phyloP scores from a whole-genome alignment of 2,113 vertebrate species.

The Serinus canaria region DNA sequence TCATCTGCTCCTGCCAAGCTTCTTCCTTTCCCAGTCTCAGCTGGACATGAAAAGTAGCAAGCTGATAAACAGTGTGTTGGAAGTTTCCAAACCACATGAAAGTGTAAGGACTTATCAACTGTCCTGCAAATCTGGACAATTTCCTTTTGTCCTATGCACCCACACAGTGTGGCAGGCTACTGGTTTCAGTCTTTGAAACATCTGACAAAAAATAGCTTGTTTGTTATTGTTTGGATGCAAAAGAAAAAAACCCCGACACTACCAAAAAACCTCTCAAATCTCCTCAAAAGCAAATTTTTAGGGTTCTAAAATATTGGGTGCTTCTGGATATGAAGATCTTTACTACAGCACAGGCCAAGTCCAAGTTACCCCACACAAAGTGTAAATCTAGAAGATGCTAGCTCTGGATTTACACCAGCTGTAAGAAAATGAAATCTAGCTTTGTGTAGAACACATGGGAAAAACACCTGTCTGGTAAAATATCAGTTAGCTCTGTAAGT shows the following conservation, averaged over 20 bases:
- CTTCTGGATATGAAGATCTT: not conserved
- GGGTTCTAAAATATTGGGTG: not conserved
- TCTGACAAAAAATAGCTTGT: not conserved
- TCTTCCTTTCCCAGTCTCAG: slow-evolving; percentile 61
- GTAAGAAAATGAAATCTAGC: not conserved
- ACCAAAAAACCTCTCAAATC: not conserved
- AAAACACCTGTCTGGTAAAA: not conserved
- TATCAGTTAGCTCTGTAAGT: not conserved
- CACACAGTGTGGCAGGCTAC: not conserved
- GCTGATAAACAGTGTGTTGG: slow-evolving; percentile 7
- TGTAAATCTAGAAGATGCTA: not conserved
- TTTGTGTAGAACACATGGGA: not conserved
- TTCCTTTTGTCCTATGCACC: not conserved
- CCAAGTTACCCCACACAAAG: not conserved
- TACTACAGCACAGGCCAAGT: not conserved
- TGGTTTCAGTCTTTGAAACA: not conserved
- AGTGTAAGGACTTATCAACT: not conserved
- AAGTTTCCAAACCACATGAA: slow-evolving; percentile 44
- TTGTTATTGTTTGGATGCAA: not conserved
- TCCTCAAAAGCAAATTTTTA: not conserved
- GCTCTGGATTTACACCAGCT: not conserved
- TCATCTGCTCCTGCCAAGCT: slow-evolving; percentile 32
- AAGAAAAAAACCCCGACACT: not conserved
- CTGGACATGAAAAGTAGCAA: not conserved
- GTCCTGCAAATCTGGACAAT: slow-evolving; percentile 45